phyloP scores from a whole-genome alignment of 1,140 invertebrate genomes.

The Penaeus indicus region DNA sequence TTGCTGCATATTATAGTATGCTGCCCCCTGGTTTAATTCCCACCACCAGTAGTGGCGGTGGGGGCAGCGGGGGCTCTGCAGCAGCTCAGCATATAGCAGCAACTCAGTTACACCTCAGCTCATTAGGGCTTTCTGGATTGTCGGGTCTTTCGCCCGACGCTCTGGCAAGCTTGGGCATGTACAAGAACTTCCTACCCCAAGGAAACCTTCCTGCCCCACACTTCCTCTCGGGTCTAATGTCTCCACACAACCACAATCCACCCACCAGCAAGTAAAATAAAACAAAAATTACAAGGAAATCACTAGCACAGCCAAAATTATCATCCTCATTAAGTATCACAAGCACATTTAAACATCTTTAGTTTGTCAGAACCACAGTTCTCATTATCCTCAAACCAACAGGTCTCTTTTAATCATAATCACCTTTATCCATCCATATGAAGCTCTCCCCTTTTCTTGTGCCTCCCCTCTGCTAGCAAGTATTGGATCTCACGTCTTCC shows the following conservation, averaged over 20 bases:
- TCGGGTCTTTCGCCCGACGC: slow-evolving; percentile 61
- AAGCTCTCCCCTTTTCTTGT: not conserved
- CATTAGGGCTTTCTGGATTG: slow-evolving; percentile 59
- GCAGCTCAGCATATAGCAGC: slow-evolving; percentile 58
- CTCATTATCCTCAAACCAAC: no score
- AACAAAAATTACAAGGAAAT: slow-evolving; percentile 6
- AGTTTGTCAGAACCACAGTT: not conserved
- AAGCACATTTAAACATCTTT: not conserved
- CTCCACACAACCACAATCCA: slow-evolving; percentile 57
- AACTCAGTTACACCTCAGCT: slow-evolving; percentile 65
- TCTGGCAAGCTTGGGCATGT: slow-evolving; percentile 64
- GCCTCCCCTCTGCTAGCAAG: not conserved
- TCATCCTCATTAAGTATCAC: slow-evolving; percentile 34
- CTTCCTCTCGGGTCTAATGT: slow-evolving; percentile 66
- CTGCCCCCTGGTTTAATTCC: slow-evolving; percentile 58
- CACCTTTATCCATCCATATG: slow-evolving; percentile 12
- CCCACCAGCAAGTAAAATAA: slow-evolving; percentile 58
- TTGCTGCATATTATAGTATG: slow-evolving; percentile 64
- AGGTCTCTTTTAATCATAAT: no score
- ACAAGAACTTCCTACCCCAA: slow-evolving; percentile 65
- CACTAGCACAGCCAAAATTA: slow-evolving; percentile 21
- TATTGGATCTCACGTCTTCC: no score
- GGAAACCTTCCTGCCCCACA: slow-evolving; percentile 64
- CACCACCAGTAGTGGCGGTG: slow-evolving; percentile 43
- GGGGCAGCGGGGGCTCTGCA: slow-evolving; percentile 39